Percentiles rank a stretch among this genome's conserved stretches.
Conservation (phyloP, 2,888 invertebrate species). For the Disparrhopalites patrizii region DNA sequence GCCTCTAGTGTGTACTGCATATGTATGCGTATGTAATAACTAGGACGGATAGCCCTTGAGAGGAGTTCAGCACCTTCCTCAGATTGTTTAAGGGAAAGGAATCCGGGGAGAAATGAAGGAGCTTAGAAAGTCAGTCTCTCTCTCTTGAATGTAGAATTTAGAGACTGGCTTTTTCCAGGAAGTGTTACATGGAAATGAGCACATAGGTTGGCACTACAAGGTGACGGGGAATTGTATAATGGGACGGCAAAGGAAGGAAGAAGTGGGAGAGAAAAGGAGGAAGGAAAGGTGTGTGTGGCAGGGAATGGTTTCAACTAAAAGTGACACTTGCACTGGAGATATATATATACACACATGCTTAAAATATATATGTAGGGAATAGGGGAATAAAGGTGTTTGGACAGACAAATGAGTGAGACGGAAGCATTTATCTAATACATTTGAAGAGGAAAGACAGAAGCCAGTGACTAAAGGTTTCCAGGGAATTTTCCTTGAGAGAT, state of each 20-base stretch:
- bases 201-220: too few relatives aligned
- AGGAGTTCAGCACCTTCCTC: too few relatives aligned
- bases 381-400: conserved; percentile 7
- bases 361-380: background rate
- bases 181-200: background rate
- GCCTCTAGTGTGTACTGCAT: too few relatives aligned
- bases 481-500: background rate
- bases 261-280: too few relatives aligned
- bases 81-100: background rate
- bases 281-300: too few relatives aligned
- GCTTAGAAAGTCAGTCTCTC: too few relatives aligned
- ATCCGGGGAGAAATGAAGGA: background rate
- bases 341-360: background rate
- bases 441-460: background rate
- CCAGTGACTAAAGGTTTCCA: background rate
- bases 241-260: background rate
- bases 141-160: too few relatives aligned
- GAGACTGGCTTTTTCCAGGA: too few relatives aligned
- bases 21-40: too few relatives aligned
- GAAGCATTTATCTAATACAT: background rate
- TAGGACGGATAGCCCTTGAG: too few relatives aligned
- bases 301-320: too few relatives aligned
- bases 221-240: background rate
- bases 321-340: too few relatives aligned
- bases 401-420: background rate